A percentile compares a stretch with the other conserved stretches of the same genome.
These are phyloP conservation scores for Quiscalus mexicanus DNA, from an alignment of 2,113 vertebrate genomes.

Conservation along the genomic window DNA sequence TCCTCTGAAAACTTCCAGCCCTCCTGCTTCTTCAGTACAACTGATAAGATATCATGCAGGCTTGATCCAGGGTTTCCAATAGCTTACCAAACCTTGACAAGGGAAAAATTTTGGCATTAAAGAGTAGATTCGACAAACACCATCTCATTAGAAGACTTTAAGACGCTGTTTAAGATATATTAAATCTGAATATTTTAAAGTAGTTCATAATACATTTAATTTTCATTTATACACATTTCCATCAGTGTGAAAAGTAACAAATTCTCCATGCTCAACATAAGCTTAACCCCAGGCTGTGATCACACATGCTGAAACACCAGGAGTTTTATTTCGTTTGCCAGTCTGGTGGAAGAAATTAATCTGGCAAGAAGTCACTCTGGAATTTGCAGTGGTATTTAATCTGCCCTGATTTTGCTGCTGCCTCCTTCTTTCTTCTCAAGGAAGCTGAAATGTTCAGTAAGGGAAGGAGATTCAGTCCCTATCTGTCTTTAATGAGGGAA, in stretches of 20 bases:
- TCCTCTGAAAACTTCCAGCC: background rate
- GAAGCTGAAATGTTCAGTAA: background rate
- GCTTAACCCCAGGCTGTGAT: background rate
- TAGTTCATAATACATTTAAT: background rate
- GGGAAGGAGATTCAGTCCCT: background rate
- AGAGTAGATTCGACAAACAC: background rate
- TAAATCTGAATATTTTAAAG: background rate
- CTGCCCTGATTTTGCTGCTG: background rate
- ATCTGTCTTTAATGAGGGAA: background rate
- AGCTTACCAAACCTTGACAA: background rate
- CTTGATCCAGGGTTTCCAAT: background rate
- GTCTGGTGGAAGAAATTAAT: background rate
- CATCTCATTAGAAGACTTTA: background rate
- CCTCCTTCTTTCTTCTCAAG: background rate
- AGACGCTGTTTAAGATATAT: background rate
- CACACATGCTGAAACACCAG: background rate
- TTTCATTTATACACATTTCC: accelerated
- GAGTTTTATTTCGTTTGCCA: background rate
- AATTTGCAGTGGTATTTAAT: background rate
- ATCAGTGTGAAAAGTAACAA: background rate
- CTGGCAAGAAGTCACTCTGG: background rate
- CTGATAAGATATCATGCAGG: background rate
- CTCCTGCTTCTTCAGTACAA: background rate
- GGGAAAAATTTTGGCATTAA: background rate
- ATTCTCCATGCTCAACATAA: background rate